Conservation (phyloP, 2,797 vertebrate genomes). For the Propithecus deckenii region DNA sequence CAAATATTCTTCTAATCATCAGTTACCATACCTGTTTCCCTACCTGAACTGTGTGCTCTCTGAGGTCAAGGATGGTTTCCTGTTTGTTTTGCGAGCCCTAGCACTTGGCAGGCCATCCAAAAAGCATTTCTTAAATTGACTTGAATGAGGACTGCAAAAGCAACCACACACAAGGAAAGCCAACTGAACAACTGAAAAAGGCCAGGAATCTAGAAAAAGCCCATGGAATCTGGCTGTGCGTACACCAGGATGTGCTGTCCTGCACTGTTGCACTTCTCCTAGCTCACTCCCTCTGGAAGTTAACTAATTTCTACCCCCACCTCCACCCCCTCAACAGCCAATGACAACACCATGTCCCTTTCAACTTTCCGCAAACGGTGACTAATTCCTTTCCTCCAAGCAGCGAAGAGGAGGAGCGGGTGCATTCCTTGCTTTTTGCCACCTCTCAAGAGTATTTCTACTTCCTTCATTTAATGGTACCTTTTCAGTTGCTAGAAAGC, state of each 20-base stretch:
- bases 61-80: constrained; percentile 34
- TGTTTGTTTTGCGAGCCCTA: background rate
- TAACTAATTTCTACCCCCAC: background rate
- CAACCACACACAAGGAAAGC: background rate
- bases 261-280: accelerated
- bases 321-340: background rate
- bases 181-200: background rate
- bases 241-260: accelerated
- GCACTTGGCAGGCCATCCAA: background rate
- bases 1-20: constrained; percentile 15
- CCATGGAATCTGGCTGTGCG: background rate
- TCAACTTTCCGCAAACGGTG: background rate
- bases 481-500: background rate
- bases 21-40: constrained; percentile 10
- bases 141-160: background rate
- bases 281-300: background rate
- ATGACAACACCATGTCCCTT: background rate
- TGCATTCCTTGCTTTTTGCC: background rate
- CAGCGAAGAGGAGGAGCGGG: background rate
- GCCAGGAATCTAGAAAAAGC: background rate
- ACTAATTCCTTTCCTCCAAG: background rate
- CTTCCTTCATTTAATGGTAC: background rate
- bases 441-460: background rate
- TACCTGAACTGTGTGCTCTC: constrained; percentile 1
- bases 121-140: constrained; percentile 51